Evolutionary conservation across 2,888 invertebrate genomes (phyloP).

Genomic region (Pristionchus mayeri): DNA sequence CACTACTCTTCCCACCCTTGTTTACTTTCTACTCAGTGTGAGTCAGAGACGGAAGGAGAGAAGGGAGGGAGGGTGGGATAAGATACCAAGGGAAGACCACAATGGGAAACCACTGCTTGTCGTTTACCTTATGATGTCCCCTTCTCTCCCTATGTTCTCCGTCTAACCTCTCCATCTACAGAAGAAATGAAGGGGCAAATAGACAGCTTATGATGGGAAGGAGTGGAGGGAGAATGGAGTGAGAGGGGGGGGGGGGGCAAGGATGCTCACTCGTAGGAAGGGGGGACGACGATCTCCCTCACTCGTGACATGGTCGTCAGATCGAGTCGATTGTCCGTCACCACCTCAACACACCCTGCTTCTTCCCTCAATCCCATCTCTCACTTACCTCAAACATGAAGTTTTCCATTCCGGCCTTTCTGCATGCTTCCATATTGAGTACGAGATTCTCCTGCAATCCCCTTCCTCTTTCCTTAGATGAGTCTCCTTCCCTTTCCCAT

Average conservation of each 20-base stretch:
- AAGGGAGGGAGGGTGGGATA: slow-evolving; percentile 17
- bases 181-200: slow-evolving; percentile 38
- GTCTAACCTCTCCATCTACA: slow-evolving; percentile 31
- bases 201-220: slow-evolving; percentile 1
- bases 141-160: slow-evolving; percentile 5
- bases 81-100: neutral
- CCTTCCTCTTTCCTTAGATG: too few species aligned
- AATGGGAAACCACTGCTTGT: neutral
- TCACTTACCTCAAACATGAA: slow-evolving; percentile 87
- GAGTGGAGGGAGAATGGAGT: neutral
- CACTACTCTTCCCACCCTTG: slow-evolving; percentile 7
- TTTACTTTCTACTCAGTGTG: neutral
- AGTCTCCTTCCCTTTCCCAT: slow-evolving; percentile 36
- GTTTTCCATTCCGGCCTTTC: slow-evolving; percentile 92
- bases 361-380: neutral
- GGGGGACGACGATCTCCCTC: slow-evolving; percentile 87
- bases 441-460: slow-evolving; percentile 72
- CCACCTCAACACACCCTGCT: slow-evolving; percentile 79
- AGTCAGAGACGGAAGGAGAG: slow-evolving; percentile 40
- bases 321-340: slow-evolving; percentile 85
- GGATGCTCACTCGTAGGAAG: slow-evolving; percentile 65
- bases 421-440: slow-evolving; percentile 72
- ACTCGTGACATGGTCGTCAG: slow-evolving; percentile 83
- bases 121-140: neutral
- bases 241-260: neutral